Evolutionary conservation across 30 jellyfish, hydroid and myxozoan species (phyloP).

Genomic region (Rhopilema esculentum): DNA sequence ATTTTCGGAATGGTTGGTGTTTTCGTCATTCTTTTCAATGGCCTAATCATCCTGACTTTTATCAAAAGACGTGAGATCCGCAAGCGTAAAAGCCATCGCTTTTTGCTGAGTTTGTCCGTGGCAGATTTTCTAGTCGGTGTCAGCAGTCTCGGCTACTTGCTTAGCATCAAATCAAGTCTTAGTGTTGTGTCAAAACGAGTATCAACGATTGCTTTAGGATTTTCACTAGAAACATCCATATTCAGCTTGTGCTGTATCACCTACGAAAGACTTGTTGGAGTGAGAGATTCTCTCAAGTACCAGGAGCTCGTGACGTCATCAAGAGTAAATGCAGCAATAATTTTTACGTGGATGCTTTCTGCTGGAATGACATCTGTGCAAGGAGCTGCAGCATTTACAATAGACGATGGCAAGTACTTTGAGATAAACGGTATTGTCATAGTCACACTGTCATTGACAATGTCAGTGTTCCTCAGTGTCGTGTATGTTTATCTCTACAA

Average conservation of each 20-base stretch:
- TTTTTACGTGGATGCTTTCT: conserved; percentile 51
- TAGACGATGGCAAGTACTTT: conserved; percentile 54
- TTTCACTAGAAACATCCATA: conserved; percentile 73
- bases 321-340: conserved; percentile 49
- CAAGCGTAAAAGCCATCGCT: conserved; percentile 51
- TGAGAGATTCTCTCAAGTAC: conserved; percentile 56
- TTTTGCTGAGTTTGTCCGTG: conserved; percentile 59
- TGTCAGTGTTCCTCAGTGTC: conserved; percentile 51
- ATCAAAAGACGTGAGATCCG: conserved; percentile 52
- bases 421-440: conserved; percentile 51
- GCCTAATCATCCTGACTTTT: conserved; percentile 29
- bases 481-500: conserved; percentile 61
- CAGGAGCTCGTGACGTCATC: conserved; percentile 49
- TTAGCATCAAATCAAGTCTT: conserved; percentile 22
- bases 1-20: conserved; percentile 30
- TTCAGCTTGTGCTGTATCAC: conserved; percentile 68
- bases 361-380: conserved; percentile 32
- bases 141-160: conserved; percentile 50
- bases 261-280: conserved; percentile 70
- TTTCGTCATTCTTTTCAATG: conserved; percentile 47
- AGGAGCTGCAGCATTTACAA: conserved; percentile 49
- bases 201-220: conserved; percentile 63
- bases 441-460: conserved; percentile 46
- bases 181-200: conserved; percentile 15
- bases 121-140: conserved; percentile 76